These are phyloP conservation scores for Trichacis sp. DNA, from an alignment of 2,888 invertebrate species.

Conservation along the genomic window DNA sequence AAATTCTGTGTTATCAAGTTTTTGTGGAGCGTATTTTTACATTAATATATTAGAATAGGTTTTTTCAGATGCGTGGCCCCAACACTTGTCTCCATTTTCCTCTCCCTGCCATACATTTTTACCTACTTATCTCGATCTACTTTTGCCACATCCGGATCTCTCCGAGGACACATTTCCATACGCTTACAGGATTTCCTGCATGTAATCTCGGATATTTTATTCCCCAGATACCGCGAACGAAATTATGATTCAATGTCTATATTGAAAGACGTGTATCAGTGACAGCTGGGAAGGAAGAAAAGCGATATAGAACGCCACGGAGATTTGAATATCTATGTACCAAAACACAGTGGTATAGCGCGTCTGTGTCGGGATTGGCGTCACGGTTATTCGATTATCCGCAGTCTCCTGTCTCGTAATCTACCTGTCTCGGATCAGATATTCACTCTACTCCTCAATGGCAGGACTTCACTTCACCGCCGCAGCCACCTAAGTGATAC, in stretches of 20 bases:
- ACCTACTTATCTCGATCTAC: background rate
- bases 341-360: background rate
- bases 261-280: constrained; percentile 5
- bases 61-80: no score
- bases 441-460: constrained; percentile 28
- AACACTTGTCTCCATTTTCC: no score
- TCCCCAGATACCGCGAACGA: constrained; percentile 2
- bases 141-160: background rate
- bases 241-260: constrained; percentile 5
- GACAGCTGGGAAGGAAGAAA: constrained; percentile 1
- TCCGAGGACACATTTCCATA: background rate
- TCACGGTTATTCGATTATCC: constrained; percentile 54
- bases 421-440: constrained; percentile 45
- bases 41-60: no score
- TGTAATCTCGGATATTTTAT: background rate
- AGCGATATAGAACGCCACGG: background rate
- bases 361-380: constrained; percentile 21
- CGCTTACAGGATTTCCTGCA: background rate
- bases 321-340: constrained; percentile 11
- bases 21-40: no score
- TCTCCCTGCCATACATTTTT: background rate
- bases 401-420: constrained; percentile 45
- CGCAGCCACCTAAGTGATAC: constrained; percentile 17
- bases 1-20: no score
- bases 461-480: background rate